Conservation (phyloP, 2,113 vertebrate genomes). For the Oreochromis spilurus region DNA sequence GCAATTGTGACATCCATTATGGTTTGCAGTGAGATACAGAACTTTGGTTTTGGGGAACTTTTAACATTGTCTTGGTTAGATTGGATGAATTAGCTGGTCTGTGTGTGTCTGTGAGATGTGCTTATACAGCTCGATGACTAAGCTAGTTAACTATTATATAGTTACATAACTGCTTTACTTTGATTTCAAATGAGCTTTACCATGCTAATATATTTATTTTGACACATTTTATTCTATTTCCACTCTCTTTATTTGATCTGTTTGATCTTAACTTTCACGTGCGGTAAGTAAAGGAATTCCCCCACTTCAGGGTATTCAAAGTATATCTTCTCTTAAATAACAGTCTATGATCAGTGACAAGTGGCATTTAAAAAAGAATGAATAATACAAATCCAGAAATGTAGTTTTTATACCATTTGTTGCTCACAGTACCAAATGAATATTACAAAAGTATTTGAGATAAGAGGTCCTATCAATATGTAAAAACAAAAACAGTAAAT, state of each 20-base stretch:
- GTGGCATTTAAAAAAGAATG: not conserved
- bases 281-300: not conserved
- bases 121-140: not conserved
- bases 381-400: not conserved
- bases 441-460: conserved; percentile 16
- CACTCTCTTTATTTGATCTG: rapidly evolving
- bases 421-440: not conserved
- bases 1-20: not conserved
- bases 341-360: rapidly evolving
- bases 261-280: not conserved
- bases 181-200: not conserved
- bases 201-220: not conserved
- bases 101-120: not conserved
- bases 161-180: not conserved
- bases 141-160: not conserved
- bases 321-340: not conserved
- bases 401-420: not conserved
- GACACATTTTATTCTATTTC: not conserved
- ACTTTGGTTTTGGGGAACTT: rapidly evolving
- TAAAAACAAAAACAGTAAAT: conserved; percentile 3
- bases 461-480: not conserved
- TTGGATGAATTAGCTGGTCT: not conserved
- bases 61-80: not conserved
- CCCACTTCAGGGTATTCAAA: not conserved
- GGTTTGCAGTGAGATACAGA: not conserved